Conservation (phyloP, 1,140 invertebrate genomes). For the Pseudomyrmex flavicornis region DNA sequence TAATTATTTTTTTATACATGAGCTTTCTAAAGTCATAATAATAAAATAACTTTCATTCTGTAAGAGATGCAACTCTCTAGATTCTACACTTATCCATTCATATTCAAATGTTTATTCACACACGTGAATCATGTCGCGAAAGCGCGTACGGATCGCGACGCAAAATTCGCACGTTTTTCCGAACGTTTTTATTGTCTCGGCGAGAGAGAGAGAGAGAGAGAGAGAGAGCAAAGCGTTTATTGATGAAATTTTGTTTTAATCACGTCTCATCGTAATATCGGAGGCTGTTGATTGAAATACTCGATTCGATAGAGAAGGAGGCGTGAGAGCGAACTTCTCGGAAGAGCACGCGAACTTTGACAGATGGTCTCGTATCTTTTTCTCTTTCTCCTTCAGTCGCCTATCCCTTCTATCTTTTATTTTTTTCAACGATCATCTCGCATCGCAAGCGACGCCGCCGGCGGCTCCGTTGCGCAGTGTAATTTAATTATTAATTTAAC, state of each 20-base stretch:
- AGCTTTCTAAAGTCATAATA: too few species aligned
- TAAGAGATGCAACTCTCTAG: too few species aligned
- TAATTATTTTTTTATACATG: too few species aligned
- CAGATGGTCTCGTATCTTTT: slow-evolving; percentile 63
- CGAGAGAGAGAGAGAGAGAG: too few species aligned
- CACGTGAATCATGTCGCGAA: too few species aligned
- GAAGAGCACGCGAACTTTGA: slow-evolving; percentile 72
- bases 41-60: too few species aligned
- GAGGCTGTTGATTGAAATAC: slow-evolving; percentile 66
- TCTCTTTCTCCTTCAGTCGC: slow-evolving; percentile 10
- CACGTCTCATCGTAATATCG: slow-evolving; percentile 60
- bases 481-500: slow-evolving; percentile 65
- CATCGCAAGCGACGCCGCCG: slow-evolving; percentile 1
- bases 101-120: too few species aligned
- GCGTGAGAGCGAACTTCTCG: slow-evolving; percentile 66
- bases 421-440: slow-evolving; percentile 47
- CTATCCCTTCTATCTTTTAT: neutral
- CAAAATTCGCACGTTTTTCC: too few species aligned
- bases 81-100: too few species aligned
- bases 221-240: neutral
- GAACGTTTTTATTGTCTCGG: too few species aligned
- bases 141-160: too few species aligned
- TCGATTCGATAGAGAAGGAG: slow-evolving; percentile 55
- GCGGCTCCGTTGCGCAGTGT: neutral
- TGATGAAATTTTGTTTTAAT: slow-evolving; percentile 52